Conservation (phyloP, 2,113 vertebrate genomes). For the Parus major region DNA sequence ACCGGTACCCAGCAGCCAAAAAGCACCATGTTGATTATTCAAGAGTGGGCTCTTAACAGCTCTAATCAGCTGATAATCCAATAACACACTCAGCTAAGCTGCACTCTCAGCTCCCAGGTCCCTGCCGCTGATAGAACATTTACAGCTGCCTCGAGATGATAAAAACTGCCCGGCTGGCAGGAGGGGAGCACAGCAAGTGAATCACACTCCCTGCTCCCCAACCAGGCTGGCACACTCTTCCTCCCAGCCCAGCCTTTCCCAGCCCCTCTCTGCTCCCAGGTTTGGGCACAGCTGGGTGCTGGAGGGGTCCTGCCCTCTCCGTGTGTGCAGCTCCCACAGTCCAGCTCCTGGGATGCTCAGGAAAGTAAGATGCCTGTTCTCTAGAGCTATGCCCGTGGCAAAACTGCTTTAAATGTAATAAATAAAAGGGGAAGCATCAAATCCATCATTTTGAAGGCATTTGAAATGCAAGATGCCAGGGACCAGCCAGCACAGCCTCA, state of each 20-base stretch:
- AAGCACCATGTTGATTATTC: constrained; percentile 63
- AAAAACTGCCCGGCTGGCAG: neutral
- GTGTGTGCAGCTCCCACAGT: neutral
- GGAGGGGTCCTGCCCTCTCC: neutral
- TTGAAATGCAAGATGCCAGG: constrained; percentile 47
- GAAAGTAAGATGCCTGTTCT: neutral
- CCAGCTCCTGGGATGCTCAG: neutral
- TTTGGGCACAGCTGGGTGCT: neutral
- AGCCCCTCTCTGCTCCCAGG: neutral
- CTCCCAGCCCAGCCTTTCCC: neutral
- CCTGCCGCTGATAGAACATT: neutral
- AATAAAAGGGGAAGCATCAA: constrained; percentile 42
- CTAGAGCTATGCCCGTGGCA: neutral
- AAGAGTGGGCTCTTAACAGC: constrained; percentile 63
- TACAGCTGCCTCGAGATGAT: neutral
- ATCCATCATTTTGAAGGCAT: constrained; percentile 9
- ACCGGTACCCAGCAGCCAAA: constrained; percentile 27
- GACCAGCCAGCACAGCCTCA: constrained; percentile 37
- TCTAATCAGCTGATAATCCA: constrained; percentile 71
- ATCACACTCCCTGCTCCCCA: neutral
- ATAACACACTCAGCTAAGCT: constrained; percentile 63
- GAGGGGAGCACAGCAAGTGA: neutral
- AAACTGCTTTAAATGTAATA: constrained; percentile 43
- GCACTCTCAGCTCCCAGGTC: constrained; percentile 35
- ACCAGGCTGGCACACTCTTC: neutral